Evolutionary conservation across 2,888 invertebrate species (phyloP).

Genomic region (Callinectes sapidus): DNA sequence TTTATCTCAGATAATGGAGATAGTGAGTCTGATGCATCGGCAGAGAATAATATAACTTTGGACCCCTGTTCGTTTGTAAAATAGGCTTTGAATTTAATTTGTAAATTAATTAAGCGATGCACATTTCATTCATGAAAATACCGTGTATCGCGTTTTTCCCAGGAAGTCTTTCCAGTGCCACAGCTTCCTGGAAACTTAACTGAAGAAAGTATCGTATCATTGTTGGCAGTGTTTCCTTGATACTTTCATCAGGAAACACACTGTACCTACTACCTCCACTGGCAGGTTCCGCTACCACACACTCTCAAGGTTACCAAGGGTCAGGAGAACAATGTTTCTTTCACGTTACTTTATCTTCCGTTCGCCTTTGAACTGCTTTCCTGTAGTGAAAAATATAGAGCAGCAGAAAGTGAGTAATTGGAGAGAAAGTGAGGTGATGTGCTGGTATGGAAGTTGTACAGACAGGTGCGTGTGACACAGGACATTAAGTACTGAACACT

Average conservation of each 20-base stretch:
- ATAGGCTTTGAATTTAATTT: neutral
- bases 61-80: too few relatives aligned
- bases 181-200: neutral
- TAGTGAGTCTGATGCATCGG: neutral
- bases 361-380: neutral
- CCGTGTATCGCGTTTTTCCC: neutral
- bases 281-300: neutral
- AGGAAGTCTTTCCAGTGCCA: neutral
- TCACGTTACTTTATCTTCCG: neutral
- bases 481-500: neutral
- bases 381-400: neutral
- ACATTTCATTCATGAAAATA: neutral
- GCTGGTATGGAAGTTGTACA: neutral
- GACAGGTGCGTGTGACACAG: neutral
- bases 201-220: neutral
- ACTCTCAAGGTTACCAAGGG: neutral
- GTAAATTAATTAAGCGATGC: neutral
- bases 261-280: neutral
- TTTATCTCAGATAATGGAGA: neutral
- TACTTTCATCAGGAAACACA: neutral
- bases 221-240: neutral
- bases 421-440: neutral
- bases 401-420: neutral
- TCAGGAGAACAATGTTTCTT: conserved; percentile 10
- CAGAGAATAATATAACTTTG: too few relatives aligned